Conservation (phyloP, 2,113 vertebrate species). For the Nesogale talazaci region DNA sequence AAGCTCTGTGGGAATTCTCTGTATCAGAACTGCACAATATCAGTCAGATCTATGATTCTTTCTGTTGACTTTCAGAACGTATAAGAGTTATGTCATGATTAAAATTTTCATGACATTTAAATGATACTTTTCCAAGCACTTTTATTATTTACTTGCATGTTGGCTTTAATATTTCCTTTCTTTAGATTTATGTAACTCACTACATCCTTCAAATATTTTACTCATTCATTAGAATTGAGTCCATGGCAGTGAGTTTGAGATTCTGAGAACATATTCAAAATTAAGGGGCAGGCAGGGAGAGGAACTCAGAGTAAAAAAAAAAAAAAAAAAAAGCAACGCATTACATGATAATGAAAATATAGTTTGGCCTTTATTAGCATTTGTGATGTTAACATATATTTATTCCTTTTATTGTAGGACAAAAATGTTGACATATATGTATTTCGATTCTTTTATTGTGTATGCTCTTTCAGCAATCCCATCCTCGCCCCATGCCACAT, state of each 20-base stretch:
- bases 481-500: no score
- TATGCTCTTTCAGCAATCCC: background rate
- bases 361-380: background rate
- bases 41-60: background rate
- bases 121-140: background rate
- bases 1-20: background rate
- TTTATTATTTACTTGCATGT: background rate
- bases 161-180: background rate
- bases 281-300: background rate
- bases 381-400: background rate
- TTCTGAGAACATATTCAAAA: background rate
- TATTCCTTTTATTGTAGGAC: no score
- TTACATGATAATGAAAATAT: background rate
- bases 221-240: background rate
- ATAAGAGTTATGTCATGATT: background rate
- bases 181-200: background rate
- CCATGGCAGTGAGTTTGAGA: no score
- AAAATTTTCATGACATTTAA: background rate
- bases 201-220: background rate
- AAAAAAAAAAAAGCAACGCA: background rate
- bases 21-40: background rate
- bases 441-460: no score
- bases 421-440: no score
- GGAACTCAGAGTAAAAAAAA: background rate
- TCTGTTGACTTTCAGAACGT: background rate